Evolutionary conservation across 2,797 vertebrate genomes (phyloP), one percentile per base, ranked within the genome.

Genomic region (Parauchenoglanis ngamensis): DNA sequence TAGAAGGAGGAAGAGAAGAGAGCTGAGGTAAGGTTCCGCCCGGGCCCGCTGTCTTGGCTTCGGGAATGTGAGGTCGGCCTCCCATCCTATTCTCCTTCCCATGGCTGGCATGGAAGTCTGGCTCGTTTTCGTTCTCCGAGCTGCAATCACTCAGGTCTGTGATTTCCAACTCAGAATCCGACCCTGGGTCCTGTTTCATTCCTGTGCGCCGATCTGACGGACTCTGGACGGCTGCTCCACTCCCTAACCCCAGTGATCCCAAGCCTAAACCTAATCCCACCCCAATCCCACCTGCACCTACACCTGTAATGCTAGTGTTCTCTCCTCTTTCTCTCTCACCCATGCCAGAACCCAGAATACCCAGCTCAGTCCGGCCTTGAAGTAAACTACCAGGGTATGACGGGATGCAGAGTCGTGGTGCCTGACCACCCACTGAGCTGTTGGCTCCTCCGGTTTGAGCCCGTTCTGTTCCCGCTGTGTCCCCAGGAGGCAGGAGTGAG

Each of bases 161-260:
- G 90, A 98, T 97, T 92, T 98, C 97, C 95, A 98, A 94, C 93
- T 98, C 97, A 0, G 97, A 98, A 94, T 98, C 97, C 0, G 96
- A 96, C 92, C 96, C 96, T 0, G 96, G 97, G 92, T 97, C 97
- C 87, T 96, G 96, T 94, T 98, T 98, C 78, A 96, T 90, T 56
- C 92, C 94, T 46, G 92, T 94, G 31, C 95, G 94, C 91, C 95
- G 92, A 84, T 96, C 95, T 0, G 93, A 90, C 85, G 95, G 95
- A 91, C 95, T 95, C 91, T 95, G 94, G 83, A 54, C 90, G 84
- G 93, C 95, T 0, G 91, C 91, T 49, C 91, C 92, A 78, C 92
- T 49, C 0, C 67, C 87, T 19, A 89, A 75, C 12, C 91, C 92
- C 44, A 95, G 89, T 0, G 92, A 91, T 59, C 94, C 94, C 61